A percentile compares a stretch with the other conserved stretches of the same genome.
Evolutionary conservation across 2,888 invertebrate species (phyloP).

Genomic region (Sycophila texana): DNA sequence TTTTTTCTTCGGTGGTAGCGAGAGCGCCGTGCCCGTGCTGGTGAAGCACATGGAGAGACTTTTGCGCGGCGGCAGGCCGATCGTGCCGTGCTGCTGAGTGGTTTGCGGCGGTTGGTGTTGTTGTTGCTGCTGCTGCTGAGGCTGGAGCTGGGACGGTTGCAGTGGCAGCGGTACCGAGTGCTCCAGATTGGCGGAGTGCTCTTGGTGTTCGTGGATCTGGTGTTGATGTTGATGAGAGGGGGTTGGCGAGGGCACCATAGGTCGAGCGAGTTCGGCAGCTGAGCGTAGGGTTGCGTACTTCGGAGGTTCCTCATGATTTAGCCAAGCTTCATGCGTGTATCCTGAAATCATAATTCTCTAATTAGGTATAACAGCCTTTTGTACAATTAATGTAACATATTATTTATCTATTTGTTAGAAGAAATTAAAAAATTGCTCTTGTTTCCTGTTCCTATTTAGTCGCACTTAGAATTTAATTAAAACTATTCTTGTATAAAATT

Average conservation of each 20-base stretch:
- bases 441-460: too few species aligned
- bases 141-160: constrained; percentile 61
- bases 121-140: constrained; percentile 65
- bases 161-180: constrained; percentile 57
- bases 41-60: constrained; percentile 90
- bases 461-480: too few species aligned
- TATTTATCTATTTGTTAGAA: background rate
- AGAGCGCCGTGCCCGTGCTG: constrained; percentile 88
- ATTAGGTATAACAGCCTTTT: too few species aligned
- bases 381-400: too few species aligned
- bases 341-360: constrained; percentile 60
- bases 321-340: constrained; percentile 73
- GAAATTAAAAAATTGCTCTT: background rate
- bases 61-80: constrained; percentile 76
- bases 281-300: constrained; percentile 78
- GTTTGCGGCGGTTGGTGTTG: constrained; percentile 53
- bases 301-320: constrained; percentile 76
- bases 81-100: constrained; percentile 59
- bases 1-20: constrained; percentile 92
- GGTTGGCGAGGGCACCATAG: constrained; percentile 65
- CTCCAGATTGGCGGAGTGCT: constrained; percentile 59
- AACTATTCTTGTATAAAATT: too few species aligned
- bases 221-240: constrained; percentile 55
- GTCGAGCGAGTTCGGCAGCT: constrained; percentile 76
- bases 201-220: constrained; percentile 65